Evolutionary conservation across 2,888 invertebrate genomes (phyloP).

Genomic region (Drosophila setosimentum): DNA sequence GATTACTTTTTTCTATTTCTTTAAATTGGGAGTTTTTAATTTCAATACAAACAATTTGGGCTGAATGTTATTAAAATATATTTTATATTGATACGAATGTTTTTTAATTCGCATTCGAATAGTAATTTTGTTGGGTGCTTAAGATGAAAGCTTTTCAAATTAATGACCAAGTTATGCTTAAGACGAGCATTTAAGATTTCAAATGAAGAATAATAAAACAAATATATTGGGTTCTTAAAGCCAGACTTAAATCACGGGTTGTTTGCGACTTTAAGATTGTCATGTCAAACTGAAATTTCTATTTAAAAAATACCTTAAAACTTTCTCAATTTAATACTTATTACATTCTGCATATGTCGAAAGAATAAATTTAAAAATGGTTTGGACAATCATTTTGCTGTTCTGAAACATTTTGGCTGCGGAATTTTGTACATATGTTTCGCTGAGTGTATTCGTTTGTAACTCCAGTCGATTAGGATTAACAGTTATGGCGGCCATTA

Average conservation of each 20-base stretch:
- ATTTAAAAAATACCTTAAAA: neutral
- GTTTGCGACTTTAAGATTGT: neutral
- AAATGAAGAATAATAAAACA: neutral
- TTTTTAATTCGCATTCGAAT: neutral
- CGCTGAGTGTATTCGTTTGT: constrained; percentile 33
- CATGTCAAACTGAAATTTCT: neutral
- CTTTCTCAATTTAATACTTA: neutral
- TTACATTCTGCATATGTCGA: neutral
- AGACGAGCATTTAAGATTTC: neutral
- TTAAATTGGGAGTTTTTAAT: neutral
- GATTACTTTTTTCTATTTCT: neutral
- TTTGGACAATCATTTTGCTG: neutral
- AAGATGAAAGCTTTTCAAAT: too few relatives aligned
- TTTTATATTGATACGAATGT: accelerated
- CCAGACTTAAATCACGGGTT: neutral
- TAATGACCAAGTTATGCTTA: too few relatives aligned
- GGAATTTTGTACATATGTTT: constrained; percentile 7
- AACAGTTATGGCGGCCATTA: constrained; percentile 83
- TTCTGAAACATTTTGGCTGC: neutral
- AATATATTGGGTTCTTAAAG: neutral
- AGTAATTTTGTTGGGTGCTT: neutral
- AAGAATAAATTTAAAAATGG: neutral
- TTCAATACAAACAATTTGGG: neutral
- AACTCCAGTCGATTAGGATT: constrained; percentile 58
- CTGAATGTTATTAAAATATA: neutral